Base-by-base conservation (phyloP, 2,113 vertebrate species). In the Dryoscopus gambensis region DNA sequence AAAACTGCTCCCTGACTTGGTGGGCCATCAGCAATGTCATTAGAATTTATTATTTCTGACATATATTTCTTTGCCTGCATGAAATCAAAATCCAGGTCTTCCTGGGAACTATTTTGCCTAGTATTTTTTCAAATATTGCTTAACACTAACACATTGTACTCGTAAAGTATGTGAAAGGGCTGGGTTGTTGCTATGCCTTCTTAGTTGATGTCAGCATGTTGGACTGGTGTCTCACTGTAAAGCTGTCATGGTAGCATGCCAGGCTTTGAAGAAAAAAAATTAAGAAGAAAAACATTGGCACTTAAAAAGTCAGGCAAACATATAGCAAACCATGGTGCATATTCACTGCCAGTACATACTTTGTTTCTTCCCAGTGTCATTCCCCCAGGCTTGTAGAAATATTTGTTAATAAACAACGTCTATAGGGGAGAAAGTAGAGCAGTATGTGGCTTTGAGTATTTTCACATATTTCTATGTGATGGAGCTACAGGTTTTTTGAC, bases 61-160 rank as follows among this genome's bases (percentile, higher is more conserved):
- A 20, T 49, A 3, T 83, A 85, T 79, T 90, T 85, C 46, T 76
- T 87, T 91, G 70, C 37, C 46, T 91, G 31, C 50, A 31, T 71
- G 19, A 84, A 69, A 35, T 64, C 47, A 84, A 77, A 82, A 95
- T 53, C 69, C 77, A 84, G 49, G 69, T 86, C 84, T 96, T 91
- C 70, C 69, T 91, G 84, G 62, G 77, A 94, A 87, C 40, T 76
- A 60, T 95, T 89, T 79, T 89, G 65, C 65, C 57, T 71, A 27
- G 46, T 91, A 62, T 95, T 95, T 94, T 31, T 96, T 89, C 84
- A 89, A 94, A 71, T 89, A 91, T 91, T 94, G 81, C 95, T 84
- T 94, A 95, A 95, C 91, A 93, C 77, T 49, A 76, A 89, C 81
- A 89, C 74, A 62, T 74, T 74, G 94, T 59, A 52, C 57, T 74